Percentiles rank a stretch among this genome's conserved stretches.
Evolutionary conservation across 2,888 invertebrate genomes (phyloP).

Genomic region (Cheilosia impressa): DNA sequence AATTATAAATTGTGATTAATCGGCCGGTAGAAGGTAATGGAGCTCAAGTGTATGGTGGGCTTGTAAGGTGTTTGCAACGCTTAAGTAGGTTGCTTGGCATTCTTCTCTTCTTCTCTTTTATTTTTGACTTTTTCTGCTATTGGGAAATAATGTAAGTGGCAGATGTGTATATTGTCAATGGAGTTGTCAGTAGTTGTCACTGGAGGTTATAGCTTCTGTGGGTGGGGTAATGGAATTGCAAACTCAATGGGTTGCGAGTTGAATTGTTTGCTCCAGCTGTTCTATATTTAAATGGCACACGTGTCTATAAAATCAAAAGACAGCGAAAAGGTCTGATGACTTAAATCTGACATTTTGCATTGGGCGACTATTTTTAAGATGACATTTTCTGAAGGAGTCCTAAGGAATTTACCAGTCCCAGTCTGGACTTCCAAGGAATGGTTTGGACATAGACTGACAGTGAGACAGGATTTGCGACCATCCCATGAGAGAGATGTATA

Average conservation of each 20-base stretch:
- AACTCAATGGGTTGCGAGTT: neutral
- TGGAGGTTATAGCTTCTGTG: conserved; percentile 2
- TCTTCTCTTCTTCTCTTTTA: conserved; percentile 4
- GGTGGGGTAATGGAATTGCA: neutral
- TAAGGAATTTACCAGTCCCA: no score
- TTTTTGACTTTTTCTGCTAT: neutral
- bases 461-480: no score
- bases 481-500: no score
- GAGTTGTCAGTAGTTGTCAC: conserved; percentile 12
- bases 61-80: conserved; percentile 36
- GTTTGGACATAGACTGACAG: no score
- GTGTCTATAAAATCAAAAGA: no score
- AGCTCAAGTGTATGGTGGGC: conserved; percentile 49
- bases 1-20: conserved; percentile 74
- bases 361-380: no score
- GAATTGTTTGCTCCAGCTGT: no score
- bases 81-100: conserved; percentile 41
- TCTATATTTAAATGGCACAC: no score
- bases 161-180: conserved; percentile 27
- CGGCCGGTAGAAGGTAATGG: conserved; percentile 64
- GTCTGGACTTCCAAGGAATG: no score
- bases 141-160: conserved; percentile 10
- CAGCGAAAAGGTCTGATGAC: no score
- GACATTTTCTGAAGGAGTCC: no score
- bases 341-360: no score